A percentile compares a stretch with the other conserved stretches of the same genome.
These are phyloP conservation scores for Watsonalla binaria DNA, from an alignment of 2,888 invertebrate genomes.

Conservation along the genomic window DNA sequence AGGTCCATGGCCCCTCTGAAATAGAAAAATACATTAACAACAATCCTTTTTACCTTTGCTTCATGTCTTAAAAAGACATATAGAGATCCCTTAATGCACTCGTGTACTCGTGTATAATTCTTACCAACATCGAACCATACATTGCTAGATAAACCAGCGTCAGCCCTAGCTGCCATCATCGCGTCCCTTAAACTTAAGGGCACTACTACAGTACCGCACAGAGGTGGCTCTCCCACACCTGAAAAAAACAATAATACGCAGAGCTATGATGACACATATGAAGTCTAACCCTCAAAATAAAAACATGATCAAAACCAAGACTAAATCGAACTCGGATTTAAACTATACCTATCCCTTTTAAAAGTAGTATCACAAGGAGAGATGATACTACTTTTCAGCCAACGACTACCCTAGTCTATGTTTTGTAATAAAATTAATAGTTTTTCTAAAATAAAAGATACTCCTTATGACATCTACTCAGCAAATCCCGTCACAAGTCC, in stretches of 20 bases:
- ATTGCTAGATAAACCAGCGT: conserved; percentile 20
- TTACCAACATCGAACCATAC: conserved; percentile 1
- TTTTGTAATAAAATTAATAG: no score
- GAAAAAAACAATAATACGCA: conserved; percentile 12
- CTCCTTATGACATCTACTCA: not conserved
- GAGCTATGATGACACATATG: not conserved
- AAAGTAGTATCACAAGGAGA: no score
- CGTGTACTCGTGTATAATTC: not conserved
- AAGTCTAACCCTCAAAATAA: not conserved
- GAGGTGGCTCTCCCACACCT: conserved; percentile 63
- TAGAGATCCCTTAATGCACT: no score
- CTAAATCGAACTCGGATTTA: no score
- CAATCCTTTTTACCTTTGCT: no score
- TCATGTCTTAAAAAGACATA: no score
- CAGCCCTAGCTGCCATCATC: conserved; percentile 74
- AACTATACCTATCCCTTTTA: no score
- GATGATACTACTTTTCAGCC: no score
- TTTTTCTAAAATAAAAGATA: not conserved
- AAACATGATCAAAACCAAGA: no score
- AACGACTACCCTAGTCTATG: no score
- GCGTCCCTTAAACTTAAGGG: conserved; percentile 79
- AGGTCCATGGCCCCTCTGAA: not conserved
- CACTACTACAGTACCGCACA: conserved; percentile 44
- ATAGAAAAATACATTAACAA: no score
- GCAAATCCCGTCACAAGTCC: no score